phyloP scores from a whole-genome alignment of 1,140 invertebrate species.

The Stenopsyche tienmushanensis region DNA sequence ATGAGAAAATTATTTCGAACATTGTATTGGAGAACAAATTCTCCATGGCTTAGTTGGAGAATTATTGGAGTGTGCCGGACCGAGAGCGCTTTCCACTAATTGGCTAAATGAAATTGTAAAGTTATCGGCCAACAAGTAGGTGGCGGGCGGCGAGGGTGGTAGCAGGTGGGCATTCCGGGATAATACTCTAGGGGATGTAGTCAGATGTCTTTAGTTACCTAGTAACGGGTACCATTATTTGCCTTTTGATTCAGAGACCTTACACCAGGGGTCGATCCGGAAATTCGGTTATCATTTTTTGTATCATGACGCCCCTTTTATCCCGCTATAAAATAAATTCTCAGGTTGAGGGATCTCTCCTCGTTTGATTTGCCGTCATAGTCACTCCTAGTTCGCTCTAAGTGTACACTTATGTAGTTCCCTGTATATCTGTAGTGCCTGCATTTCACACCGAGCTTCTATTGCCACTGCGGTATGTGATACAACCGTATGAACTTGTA shows the following conservation, averaged over 20 bases:
- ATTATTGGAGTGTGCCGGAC: constrained; percentile 13
- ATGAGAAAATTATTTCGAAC: background rate
- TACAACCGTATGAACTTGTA: no score
- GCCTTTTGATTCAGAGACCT: no score
- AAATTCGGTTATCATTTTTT: no score
- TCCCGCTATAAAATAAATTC: no score
- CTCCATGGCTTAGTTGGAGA: background rate
- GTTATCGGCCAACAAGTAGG: constrained; percentile 34
- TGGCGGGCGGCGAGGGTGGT: background rate
- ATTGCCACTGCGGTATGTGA: background rate
- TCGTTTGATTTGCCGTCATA: no score
- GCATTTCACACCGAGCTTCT: background rate
- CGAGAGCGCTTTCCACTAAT: constrained; percentile 37
- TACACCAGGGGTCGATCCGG: no score
- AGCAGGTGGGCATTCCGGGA: background rate
- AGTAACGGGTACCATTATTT: no score
- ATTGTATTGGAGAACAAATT: background rate
- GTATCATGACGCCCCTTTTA: no score
- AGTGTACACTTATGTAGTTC: background rate
- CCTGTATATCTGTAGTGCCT: background rate
- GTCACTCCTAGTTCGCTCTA: no score
- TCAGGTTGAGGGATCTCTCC: no score
- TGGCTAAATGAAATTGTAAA: constrained; percentile 40
- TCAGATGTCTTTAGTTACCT: background rate
- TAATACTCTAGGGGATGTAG: background rate